Evolutionary conservation across 2,113 vertebrate genomes (phyloP), one percentile per base, ranked within the genome.

Genomic region (Trematocara unimaculatum): DNA sequence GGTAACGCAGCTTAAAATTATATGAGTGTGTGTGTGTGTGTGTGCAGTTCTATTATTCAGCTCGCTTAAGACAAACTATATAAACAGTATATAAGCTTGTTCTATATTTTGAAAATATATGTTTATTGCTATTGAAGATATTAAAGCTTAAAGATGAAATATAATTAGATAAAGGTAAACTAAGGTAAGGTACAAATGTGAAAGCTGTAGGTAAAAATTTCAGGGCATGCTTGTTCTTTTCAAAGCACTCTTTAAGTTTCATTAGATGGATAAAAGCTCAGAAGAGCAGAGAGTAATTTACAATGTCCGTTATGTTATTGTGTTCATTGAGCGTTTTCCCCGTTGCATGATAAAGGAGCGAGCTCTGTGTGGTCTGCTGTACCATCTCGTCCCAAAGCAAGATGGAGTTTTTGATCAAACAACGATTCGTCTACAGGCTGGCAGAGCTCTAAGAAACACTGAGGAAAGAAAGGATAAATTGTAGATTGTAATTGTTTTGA

Each of bases 381-480:
- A 20, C 29, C 47, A 7, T 29, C 78, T 77, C 31, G 20, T 67
- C 4, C 72, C 2, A 14, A 60, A 8, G 35, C 5, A 18, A 58
- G 14, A 56, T 53, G 81, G 31, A 42, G 5, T 35, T 79, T 88
- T 7, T 77, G 60, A 14, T 86, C n/a, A 31, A 70, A 4, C 1
- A 54, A n/a, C 1, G 87, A 78, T n/a, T 93, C 15, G 1, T 92
- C 79, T 7, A 83, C 29, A 13, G 93, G 95, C 40, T 82, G 74
- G 72, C 93, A 95, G 18, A 94, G 93, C 6, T 40, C 11, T 29
- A 87, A 7, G 47, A 95, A 83, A 13, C 92, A 84, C 95, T 95
- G 87, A 67, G 55, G 38, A 80, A 15, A 77, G 14, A 83, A 51
- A 45, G 23, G 70, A 8, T n/a, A 4, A 45, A 7, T 14, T 11